phyloP scores from a whole-genome alignment of 2,113 vertebrate genomes.

The Ptilonorhynchus violaceus region DNA sequence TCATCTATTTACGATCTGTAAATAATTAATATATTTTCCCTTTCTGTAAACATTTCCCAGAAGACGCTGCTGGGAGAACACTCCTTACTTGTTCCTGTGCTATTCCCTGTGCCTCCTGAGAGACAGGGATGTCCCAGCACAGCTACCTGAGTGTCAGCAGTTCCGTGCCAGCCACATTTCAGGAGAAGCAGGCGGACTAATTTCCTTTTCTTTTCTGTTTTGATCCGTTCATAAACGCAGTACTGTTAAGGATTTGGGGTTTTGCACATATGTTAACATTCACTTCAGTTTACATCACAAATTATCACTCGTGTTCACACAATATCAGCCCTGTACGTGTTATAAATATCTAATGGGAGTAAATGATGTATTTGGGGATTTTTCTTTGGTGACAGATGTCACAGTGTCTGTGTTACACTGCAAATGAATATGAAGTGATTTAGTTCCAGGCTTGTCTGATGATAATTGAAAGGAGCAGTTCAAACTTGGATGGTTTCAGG shows the following conservation, averaged over 20 bases:
- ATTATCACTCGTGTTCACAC: neutral
- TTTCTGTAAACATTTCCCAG: neutral
- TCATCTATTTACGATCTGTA: neutral
- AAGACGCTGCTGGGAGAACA: neutral
- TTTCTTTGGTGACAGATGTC: neutral
- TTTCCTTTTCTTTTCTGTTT: neutral
- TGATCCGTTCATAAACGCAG: neutral
- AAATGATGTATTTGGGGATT: neutral
- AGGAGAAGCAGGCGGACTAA: neutral
- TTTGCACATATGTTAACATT: neutral
- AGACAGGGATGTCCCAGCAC: neutral
- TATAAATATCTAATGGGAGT: neutral
- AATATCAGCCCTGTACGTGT: neutral
- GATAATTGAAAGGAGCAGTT: neutral
- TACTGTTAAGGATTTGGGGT: neutral
- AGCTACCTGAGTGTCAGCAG: neutral
- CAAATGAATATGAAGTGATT: neutral
- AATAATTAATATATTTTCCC: neutral
- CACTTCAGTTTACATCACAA: neutral
- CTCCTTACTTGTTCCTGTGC: neutral
- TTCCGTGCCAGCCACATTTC: neutral
- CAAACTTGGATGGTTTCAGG: neutral
- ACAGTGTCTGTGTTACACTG: neutral
- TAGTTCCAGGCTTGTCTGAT: neutral
- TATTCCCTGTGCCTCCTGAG: neutral